phyloP scores from a whole-genome alignment of 1,140 invertebrate genomes.

The Microplitis demolitor region DNA sequence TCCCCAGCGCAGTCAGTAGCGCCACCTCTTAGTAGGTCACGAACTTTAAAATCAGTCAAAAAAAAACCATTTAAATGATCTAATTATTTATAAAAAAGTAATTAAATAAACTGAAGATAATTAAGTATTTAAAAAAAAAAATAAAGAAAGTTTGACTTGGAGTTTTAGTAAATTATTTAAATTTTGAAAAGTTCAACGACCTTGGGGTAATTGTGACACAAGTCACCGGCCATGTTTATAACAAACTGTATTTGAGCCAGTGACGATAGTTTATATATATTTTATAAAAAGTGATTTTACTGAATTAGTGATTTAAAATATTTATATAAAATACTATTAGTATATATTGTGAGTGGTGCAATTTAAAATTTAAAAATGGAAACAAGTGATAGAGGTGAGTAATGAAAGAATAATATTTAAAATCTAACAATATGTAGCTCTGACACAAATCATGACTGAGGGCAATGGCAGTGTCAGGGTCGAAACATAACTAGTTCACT shows the following conservation, averaged over 20 bases:
- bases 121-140: not conserved
- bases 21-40: conserved; percentile 47
- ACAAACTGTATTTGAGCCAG: conserved; percentile 47
- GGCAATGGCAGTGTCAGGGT: conserved; percentile 61
- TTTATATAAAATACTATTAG: too few relatives aligned
- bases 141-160: not conserved
- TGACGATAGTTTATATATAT: not conserved
- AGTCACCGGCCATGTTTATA: conserved; percentile 58
- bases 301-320: conserved; percentile 1
- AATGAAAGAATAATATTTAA: conserved; percentile 16
- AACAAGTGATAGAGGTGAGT: conserved; percentile 57
- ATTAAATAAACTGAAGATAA: not conserved
- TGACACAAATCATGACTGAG: conserved; percentile 51
- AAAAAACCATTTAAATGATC: conserved; percentile 45
- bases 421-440: conserved; percentile 44
- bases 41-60: conserved; percentile 27
- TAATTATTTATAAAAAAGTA: not conserved
- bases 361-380: conserved; percentile 42
- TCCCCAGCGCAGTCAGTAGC: conserved; percentile 6
- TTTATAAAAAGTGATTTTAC: too few relatives aligned
- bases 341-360: conserved; percentile 3
- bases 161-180: not conserved
- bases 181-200: conserved; percentile 51
- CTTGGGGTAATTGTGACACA: conserved; percentile 47
- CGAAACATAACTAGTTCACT: conserved; percentile 58